Conservation (phyloP, 2,113 vertebrate genomes). For the Sylvietta virens region DNA sequence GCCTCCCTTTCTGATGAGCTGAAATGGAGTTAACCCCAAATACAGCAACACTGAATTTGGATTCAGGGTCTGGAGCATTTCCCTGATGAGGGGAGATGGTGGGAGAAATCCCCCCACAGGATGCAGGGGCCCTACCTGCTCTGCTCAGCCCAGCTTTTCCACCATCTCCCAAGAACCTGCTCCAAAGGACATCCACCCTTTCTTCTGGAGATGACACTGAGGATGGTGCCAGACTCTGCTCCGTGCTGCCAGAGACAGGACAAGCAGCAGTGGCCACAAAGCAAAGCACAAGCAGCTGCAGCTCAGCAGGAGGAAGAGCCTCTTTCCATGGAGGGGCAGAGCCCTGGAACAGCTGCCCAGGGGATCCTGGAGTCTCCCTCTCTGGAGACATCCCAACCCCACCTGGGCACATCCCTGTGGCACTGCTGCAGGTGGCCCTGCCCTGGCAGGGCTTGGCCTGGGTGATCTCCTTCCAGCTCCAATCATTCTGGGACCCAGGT, state of each 20-base stretch:
- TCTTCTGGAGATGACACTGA: background rate
- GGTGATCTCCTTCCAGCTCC: background rate
- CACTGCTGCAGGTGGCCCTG: background rate
- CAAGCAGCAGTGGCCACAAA: background rate
- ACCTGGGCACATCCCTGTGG: background rate
- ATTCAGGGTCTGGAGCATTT: background rate
- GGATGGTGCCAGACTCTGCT: background rate
- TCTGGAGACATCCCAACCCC: background rate
- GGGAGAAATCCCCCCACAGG: background rate
- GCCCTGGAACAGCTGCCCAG: background rate
- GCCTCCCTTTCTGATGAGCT: background rate
- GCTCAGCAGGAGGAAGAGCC: background rate
- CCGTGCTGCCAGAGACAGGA: background rate
- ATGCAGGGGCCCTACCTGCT: background rate
- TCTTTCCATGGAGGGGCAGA: background rate
- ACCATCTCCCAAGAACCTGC: background rate
- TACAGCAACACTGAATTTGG: background rate
- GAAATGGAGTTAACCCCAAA: background rate
- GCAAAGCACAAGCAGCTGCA: rapidly evolving
- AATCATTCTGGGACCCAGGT: background rate
- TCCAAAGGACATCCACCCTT: background rate
- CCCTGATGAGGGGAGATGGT: background rate
- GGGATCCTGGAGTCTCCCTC: background rate
- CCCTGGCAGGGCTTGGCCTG: background rate
- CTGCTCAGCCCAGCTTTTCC: background rate